Evolutionary conservation across 1,140 invertebrate species (phyloP), one percentile per base, ranked within the genome.

Genomic region (Sweltsa coloradensis): DNA sequence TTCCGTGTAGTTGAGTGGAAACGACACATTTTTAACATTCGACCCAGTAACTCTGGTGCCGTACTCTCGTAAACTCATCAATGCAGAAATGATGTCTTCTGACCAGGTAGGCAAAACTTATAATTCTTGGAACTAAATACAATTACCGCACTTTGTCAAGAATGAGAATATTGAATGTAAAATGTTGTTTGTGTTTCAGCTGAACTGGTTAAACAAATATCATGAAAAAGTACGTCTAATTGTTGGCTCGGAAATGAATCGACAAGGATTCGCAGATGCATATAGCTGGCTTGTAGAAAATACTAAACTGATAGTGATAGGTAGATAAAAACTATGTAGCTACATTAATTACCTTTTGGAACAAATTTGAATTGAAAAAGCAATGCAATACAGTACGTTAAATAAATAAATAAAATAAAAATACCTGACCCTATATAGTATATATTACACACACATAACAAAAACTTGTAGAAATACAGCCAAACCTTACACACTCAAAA

Each of bases 11-110:
- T 23, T 29, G 22, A n/a, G n/a, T n/a, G 25, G 29, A 13, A 31
- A n/a, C n/a, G 29, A 46, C 19, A 61, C 63, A 5, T 72, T 68
- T 36, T 57, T 82, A 26, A 71, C 65, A 3, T 80, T 85, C 62
- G 74, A 79, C 53, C 70, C 78, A 23, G 58, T 83, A 3, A 85
- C 79, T 16, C 57, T 81, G 34, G 76, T 83, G 0, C 82, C 82
- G 14, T 77, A 82, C 55, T 78, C 82, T 60, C 69, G 58, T 22
- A 79, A 78, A 53, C 59, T 85, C 45, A 73, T 85, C 41, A 65
- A 78, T 51, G 55, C 66, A 3, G 60, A 62, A 19, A 55, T 79
- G 22, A 61, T 85, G 19, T 72, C 71, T 34, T 45, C 57, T 34
- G 52, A 60, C 25, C 62, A 70, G 56, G 66, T 66, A 53, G 51